Conservation (phyloP, 2,113 vertebrate species). For the Nannobrachium achirus region DNA sequence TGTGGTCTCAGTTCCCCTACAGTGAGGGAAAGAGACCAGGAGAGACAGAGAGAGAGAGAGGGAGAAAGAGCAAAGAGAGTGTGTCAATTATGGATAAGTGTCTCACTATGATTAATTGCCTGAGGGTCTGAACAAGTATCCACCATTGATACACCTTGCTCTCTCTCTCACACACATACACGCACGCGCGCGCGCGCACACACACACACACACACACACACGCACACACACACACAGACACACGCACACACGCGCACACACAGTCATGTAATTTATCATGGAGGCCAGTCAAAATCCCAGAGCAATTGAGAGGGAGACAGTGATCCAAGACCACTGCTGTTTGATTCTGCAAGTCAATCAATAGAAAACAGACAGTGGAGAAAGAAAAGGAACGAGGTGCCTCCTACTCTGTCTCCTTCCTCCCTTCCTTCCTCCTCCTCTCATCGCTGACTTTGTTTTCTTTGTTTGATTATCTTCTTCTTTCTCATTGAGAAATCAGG, state of each 20-base stretch:
- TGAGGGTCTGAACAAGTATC: conserved; percentile 38
- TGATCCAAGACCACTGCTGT: conserved; percentile 22
- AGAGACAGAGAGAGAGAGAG: conserved; percentile 36
- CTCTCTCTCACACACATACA: neutral
- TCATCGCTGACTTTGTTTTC: neutral
- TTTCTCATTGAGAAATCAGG: no score
- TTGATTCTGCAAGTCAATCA: conserved; percentile 23
- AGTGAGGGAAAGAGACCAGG: conserved; percentile 19
- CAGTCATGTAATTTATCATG: conserved; percentile 49
- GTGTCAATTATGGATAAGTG: conserved; percentile 63
- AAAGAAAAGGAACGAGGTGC: neutral
- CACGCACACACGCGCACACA: conserved; percentile 2
- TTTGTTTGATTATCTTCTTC: no score
- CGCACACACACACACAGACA: neutral
- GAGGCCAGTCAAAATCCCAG: conserved; percentile 30
- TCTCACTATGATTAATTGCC: conserved; percentile 57
- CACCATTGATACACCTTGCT: conserved; percentile 41
- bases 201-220: conserved; percentile 10
- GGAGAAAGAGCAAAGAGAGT: neutral
- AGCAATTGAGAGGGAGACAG: conserved; percentile 18
- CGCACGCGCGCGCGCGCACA: neutral
- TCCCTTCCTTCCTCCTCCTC: conserved; percentile 8
- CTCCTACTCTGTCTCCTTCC: neutral
- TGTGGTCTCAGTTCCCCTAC: conserved; percentile 40
- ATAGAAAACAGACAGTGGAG: conserved; percentile 11